phyloP scores from a whole-genome alignment of 2,113 vertebrate species.

The Corapipo altera region DNA sequence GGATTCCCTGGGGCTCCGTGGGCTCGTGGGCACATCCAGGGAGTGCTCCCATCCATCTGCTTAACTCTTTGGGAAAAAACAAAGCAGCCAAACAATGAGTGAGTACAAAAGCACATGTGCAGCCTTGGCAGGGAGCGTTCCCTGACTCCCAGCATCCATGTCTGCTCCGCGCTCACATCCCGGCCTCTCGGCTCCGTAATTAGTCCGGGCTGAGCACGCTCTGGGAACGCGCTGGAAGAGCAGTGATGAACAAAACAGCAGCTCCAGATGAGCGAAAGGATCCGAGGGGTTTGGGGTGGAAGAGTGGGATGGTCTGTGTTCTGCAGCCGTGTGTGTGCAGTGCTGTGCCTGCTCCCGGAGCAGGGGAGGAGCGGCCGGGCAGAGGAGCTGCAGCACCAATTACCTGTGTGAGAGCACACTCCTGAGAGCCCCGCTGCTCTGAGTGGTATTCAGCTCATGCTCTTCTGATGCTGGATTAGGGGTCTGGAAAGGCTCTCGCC shows the following conservation, averaged over 20 bases:
- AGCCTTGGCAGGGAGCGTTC: slow-evolving; percentile 42
- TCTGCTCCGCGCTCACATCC: not conserved
- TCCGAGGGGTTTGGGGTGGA: not conserved
- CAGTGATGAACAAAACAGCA: slow-evolving; percentile 66
- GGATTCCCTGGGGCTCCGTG: not conserved
- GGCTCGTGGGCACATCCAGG: not conserved
- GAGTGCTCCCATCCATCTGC: slow-evolving; percentile 22
- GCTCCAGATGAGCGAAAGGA: slow-evolving; percentile 43
- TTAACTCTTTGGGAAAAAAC: slow-evolving; percentile 29
- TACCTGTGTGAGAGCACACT: slow-evolving; percentile 6
- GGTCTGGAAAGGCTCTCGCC: slow-evolving; percentile 44
- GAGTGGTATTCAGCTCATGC: slow-evolving; percentile 3
- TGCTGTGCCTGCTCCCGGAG: not conserved
- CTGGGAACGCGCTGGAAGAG: slow-evolving; percentile 40
- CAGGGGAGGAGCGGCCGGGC: not conserved
- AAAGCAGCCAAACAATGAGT: slow-evolving; percentile 9
- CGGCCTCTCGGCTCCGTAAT: slow-evolving; percentile 52
- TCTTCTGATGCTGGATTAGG: slow-evolving; percentile 43
- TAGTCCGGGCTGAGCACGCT: slow-evolving; percentile 41
- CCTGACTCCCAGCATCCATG: slow-evolving; percentile 55
- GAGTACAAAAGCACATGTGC: slow-evolving; percentile 65
- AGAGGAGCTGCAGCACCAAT: not conserved
- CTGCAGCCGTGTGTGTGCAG: rapidly evolving
- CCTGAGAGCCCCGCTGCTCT: not conserved
- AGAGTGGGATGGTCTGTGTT: not conserved